These are phyloP conservation scores for Scaptomyza graminum DNA, from an alignment of 1,140 invertebrate genomes.

Conservation along the genomic window DNA sequence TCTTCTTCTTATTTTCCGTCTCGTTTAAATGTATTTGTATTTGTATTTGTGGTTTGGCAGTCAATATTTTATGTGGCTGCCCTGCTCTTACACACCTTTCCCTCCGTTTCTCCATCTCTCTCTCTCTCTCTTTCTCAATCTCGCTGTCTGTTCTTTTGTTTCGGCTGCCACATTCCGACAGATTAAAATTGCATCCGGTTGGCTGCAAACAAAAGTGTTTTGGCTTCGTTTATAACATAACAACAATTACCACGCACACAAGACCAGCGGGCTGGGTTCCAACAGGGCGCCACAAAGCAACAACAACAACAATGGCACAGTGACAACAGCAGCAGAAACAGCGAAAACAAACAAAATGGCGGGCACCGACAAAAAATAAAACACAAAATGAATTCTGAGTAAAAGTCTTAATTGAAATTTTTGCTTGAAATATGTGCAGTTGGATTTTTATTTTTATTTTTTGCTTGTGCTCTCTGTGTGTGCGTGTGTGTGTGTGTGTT, in stretches of 20 bases:
- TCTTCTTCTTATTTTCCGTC: constrained; percentile 13
- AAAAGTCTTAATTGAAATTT: constrained; percentile 82
- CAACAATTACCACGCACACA: constrained; percentile 51
- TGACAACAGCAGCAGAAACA: not conserved
- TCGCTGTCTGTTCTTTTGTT: constrained; percentile 26
- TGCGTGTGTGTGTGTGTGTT: constrained; percentile 34
- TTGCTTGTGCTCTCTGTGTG: constrained; percentile 9
- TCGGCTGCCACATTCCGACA: constrained; percentile 60
- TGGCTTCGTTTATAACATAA: constrained; percentile 61
- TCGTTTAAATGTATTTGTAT: constrained; percentile 39
- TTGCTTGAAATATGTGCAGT: constrained; percentile 70
- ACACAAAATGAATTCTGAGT: constrained; percentile 69
- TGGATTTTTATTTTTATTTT: constrained; percentile 38
- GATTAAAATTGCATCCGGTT: constrained; percentile 80
- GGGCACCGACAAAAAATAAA: constrained; percentile 18
- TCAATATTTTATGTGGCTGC: constrained; percentile 67
- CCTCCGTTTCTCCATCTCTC: constrained; percentile 12
- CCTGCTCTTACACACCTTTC: constrained; percentile 18
- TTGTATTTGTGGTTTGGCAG: constrained; percentile 66
- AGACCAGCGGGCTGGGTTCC: constrained; percentile 16
- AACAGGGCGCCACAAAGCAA: constrained; percentile 49
- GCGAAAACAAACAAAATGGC: constrained; percentile 39
- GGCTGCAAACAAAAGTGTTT: constrained; percentile 73
- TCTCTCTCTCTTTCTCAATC: constrained; percentile 12
- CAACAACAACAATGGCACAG: not conserved